Conservation (phyloP, 2,797 vertebrate genomes). For the Phalloptychus januarius region DNA sequence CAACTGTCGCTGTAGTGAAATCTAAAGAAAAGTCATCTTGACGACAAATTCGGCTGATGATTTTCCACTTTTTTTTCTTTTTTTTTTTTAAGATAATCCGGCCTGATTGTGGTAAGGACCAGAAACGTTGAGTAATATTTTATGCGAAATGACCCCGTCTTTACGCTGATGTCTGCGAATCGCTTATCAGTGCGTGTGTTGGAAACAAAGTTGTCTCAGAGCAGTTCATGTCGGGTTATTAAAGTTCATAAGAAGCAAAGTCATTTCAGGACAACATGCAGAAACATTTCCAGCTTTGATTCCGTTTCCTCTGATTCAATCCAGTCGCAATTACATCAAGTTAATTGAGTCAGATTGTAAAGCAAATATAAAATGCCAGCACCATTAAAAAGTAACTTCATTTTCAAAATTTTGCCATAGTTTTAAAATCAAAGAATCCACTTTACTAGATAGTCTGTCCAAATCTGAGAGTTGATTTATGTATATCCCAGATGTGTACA, state of each 20-base stretch:
- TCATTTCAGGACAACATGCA: background rate
- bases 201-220: conserved; percentile 1
- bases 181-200: conserved; percentile 9
- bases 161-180: conserved; percentile 17
- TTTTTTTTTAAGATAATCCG: background rate
- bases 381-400: background rate
- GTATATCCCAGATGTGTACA: background rate
- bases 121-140: conserved; percentile 11
- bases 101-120: conserved; percentile 5
- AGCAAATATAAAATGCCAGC: background rate
- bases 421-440: background rate
- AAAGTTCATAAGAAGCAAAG: background rate
- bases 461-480: background rate
- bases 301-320: background rate
- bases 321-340: background rate
- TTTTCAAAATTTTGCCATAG: background rate
- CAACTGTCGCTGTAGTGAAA: conserved; percentile 5
- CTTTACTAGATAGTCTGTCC: background rate
- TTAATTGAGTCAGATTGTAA: background rate
- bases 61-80: background rate
- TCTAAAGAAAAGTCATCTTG: background rate
- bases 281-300: background rate
- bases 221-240: background rate
- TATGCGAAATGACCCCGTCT: conserved; percentile 16
- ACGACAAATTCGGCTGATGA: background rate